Base-by-base conservation (phyloP, 2,888 invertebrate genomes). In the Protophormia terraenovae region DNA sequence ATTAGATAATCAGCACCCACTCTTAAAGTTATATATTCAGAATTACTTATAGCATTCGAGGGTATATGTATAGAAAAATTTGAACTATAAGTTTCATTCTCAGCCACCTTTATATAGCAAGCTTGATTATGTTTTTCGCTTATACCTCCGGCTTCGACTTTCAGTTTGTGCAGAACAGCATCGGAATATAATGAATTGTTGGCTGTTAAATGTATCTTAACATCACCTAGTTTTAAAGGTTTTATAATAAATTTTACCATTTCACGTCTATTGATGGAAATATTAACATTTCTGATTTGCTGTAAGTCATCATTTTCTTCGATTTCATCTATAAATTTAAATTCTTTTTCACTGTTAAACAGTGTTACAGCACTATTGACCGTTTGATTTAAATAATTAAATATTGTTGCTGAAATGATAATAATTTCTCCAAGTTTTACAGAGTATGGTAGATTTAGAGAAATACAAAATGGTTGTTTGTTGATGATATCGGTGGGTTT, bases 381-480 rank as follows among this genome's bases (percentile, higher is more conserved):
- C 88, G 97, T 96, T 73, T 95, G 95, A 32, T 95, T 94, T 92
- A 97, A 94, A 89, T 98, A 97, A 92, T 98, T 98, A 91, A 96
- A 97, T n/a, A 98, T 95, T 5, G 96, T 95, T 19, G 97, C 95
- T 60, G 98, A 96, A 67, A 98, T 94, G 0, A 97, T 96, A 47
- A 98, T 94, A n/a, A 96, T 95, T 93, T 99, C 99, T 38, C 96
- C 96, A 47, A 96, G 93, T 87, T 96, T 95, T 0, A 97, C 95
- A 0, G 96, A 95, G 89, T 95, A 95, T 0, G 97, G 97, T 71
- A 97, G 92, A 89, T 96, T 95, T 80, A 97, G 91, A 1, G 95
- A 95, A 47, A 97, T 94, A 89, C 96, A 96, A 93, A 97, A 96
- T 3, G 95, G 95, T 87, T 96, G 95, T 91, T 96, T 96, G 1